phyloP scores from a whole-genome alignment of 2,113 vertebrate species.

The Heterocephalus glaber region DNA sequence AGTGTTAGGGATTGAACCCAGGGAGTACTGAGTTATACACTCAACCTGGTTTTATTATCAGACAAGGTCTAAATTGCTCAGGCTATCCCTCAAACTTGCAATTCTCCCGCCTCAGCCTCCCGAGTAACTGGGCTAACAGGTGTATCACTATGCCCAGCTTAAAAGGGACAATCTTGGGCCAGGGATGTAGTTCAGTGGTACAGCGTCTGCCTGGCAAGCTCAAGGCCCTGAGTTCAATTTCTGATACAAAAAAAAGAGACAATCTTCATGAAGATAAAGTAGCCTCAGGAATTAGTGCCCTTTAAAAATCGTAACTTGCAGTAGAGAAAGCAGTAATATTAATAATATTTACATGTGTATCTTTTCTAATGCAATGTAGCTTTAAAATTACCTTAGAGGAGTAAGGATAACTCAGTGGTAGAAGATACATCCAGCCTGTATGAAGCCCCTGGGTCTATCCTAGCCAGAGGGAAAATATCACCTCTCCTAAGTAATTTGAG shows the following conservation, averaged over 20 bases:
- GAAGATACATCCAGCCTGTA: neutral
- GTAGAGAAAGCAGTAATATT: neutral
- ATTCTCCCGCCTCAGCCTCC: neutral
- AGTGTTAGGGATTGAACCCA: neutral
- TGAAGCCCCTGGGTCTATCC: neutral
- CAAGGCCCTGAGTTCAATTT: too few species aligned
- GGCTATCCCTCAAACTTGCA: neutral
- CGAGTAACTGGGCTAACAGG: neutral
- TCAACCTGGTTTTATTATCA: neutral
- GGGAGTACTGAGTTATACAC: neutral
- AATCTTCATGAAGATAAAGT: neutral
- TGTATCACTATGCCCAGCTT: neutral
- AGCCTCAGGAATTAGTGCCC: neutral
- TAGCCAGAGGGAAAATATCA: neutral
- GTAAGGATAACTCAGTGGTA: neutral
- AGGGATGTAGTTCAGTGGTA: too few species aligned
- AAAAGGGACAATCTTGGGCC: neutral
- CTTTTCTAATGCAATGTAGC: neutral
- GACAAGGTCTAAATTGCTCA: neutral
- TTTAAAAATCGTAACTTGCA: constrained; percentile 1
- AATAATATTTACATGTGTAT: neutral
- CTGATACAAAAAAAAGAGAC: too few species aligned
- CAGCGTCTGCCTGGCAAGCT: too few species aligned
- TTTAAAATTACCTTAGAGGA: neutral
- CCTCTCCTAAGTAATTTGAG: neutral